These are phyloP conservation scores for Hozukius guyotensis DNA, from an alignment of 2,797 vertebrate species.

Conservation along the genomic window DNA sequence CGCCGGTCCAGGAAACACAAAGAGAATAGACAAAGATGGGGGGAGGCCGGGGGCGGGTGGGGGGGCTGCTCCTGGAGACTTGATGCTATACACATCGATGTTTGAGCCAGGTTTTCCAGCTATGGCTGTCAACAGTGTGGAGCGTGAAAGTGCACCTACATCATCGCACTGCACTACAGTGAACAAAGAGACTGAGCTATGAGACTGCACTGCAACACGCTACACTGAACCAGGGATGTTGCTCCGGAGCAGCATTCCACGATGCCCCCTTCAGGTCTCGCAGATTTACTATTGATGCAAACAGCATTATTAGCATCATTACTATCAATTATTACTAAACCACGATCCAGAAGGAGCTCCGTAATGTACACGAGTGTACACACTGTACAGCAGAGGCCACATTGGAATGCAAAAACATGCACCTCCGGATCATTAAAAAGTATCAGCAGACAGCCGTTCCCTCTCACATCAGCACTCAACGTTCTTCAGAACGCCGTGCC, in stretches of 20 bases:
- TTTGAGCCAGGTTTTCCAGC: slow-evolving; percentile 57
- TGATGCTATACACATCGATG: slow-evolving; percentile 38
- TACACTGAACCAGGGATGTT: slow-evolving; percentile 6
- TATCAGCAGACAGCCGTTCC: slow-evolving; percentile 16
- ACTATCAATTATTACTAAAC: slow-evolving; percentile 24
- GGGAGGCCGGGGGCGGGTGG: rapidly evolving
- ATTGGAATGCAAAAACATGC: slow-evolving; percentile 30
- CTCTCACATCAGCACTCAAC: slow-evolving; percentile 33
- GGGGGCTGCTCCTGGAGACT: slow-evolving; percentile 32
- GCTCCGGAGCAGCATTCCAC: slow-evolving; percentile 14
- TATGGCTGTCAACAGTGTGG: slow-evolving; percentile 42
- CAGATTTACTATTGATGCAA: slow-evolving; percentile 44
- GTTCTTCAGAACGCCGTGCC: slow-evolving; percentile 17
- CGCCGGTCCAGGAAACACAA: slow-evolving; percentile 46
- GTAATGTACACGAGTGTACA: background rate
- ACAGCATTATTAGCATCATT: slow-evolving; percentile 24
- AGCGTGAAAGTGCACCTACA: slow-evolving; percentile 48
- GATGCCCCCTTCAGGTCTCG: slow-evolving; percentile 2
- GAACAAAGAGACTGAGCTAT: slow-evolving; percentile 65
- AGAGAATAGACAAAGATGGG: slow-evolving; percentile 60
- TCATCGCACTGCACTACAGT: slow-evolving; percentile 29
- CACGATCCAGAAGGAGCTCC: background rate
- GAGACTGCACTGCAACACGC: slow-evolving; percentile 18
- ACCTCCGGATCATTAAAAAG: slow-evolving; percentile 41
- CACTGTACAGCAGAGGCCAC: background rate